phyloP scores from a whole-genome alignment of 1,140 invertebrate genomes.

The Helicorthomorpha holstii region DNA sequence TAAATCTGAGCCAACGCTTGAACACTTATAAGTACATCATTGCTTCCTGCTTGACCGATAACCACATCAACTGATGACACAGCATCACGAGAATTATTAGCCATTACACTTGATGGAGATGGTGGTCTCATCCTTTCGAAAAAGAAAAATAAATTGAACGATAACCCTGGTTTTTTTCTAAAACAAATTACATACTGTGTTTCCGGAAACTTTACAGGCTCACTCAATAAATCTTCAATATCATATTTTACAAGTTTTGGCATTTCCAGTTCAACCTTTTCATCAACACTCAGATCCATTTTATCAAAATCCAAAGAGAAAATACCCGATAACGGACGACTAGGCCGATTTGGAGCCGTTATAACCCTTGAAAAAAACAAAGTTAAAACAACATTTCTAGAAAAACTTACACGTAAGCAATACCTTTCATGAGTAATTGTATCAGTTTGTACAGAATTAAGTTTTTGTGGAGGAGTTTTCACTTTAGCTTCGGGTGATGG shows the following conservation, averaged over 20 bases:
- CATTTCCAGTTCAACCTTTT: constrained; percentile 12
- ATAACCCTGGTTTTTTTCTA: not conserved
- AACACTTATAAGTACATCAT: constrained; percentile 41
- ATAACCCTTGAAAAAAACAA: too few relatives aligned
- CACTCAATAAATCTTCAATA: constrained; percentile 25
- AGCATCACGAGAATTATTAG: constrained; percentile 20
- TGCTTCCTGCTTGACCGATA: constrained; percentile 47
- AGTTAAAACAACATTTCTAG: too few relatives aligned
- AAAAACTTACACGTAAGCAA: too few relatives aligned
- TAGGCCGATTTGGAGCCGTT: too few relatives aligned
- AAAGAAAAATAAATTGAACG: not conserved
- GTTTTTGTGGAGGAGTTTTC: too few relatives aligned
- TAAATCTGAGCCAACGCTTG: constrained; percentile 40
- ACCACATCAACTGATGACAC: constrained; percentile 27
- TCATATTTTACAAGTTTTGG: constrained; percentile 32
- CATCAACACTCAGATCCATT: constrained; percentile 14
- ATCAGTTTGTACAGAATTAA: too few relatives aligned
- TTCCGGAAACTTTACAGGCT: constrained; percentile 22
- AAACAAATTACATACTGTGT: constrained; percentile 14
- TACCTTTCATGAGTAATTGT: too few relatives aligned
- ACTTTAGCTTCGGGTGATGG: constrained; percentile 1
- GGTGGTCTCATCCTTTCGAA: constrained; percentile 17
- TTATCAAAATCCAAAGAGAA: constrained; percentile 26
- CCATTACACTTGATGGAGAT: constrained; percentile 21
- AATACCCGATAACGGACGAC: constrained; percentile 14